A percentile compares a stretch with the other conserved stretches of the same genome.
Evolutionary conservation across 2,113 vertebrate species (phyloP).

Genomic region (Hippotragus niger): DNA sequence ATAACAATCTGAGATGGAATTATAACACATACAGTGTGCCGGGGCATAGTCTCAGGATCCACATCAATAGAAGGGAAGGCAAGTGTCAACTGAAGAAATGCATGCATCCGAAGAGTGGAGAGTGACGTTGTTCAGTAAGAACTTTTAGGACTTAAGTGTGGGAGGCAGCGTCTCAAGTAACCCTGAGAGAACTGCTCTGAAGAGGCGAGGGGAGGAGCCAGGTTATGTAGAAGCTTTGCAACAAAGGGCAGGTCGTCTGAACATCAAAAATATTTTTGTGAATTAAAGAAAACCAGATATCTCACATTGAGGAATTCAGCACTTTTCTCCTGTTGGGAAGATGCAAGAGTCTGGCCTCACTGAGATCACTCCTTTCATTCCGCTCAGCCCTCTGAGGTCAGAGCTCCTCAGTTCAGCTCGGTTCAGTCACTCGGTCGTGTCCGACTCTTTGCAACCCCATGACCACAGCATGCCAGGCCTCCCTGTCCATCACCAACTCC

Average conservation of each 20-base stretch:
- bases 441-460: no score
- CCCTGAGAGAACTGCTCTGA: background rate
- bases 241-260: background rate
- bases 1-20: background rate
- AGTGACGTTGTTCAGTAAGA: background rate
- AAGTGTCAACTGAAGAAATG: no score
- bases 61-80: background rate
- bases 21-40: background rate
- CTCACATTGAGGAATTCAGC: background rate
- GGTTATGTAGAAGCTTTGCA: background rate
- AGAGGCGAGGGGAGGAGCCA: background rate
- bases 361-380: background rate
- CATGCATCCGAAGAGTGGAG: background rate
- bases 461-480: no score
- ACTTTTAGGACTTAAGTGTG: background rate
- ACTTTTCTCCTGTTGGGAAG: background rate
- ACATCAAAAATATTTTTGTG: background rate
- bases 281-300: background rate
- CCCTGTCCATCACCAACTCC: no score
- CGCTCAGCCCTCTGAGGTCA: background rate
- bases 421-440: accelerated
- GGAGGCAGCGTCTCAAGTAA: background rate
- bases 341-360: background rate
- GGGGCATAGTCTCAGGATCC: background rate
- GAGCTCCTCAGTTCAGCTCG: background rate